Evolutionary conservation across 1,140 invertebrate species (phyloP), one percentile per base, ranked within the genome.

Genomic region (Gonioctena quinquepunctata): DNA sequence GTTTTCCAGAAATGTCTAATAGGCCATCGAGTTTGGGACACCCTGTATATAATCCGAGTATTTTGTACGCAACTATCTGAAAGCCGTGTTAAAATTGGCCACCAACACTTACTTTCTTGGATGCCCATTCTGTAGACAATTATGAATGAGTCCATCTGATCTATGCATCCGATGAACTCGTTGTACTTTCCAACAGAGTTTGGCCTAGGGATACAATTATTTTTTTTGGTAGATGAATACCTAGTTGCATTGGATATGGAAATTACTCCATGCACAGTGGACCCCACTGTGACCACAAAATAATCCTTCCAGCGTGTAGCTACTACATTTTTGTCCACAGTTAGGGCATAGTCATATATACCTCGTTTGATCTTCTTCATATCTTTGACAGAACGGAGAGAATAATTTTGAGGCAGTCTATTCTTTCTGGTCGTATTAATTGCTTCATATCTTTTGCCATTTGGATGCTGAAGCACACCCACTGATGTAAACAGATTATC

Each of bases 101-200:
- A 79, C 56, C 68, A 78, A 72, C 72, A 80, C 76, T 81, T 83
- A 69, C 81, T 83, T 63, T 76, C 72, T 74, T 80, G 65, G 73
- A 83, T 82, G 62, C 75, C 76, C 64, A 80, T 79, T 75, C 81
- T 71, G 70, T 81, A 81, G 63, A 69, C 70, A 49, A 72, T 72
- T 74, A 82, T 78, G 73, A 79, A 79, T 76, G 80, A 54, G 28
- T 68, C 66, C 5, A 33, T 33, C 13, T 33, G 28, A 33, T 33
- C 28, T 11, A 56, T 61, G 11, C 66, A 26, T 7, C 54, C 56
- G 54, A 68, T 68, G 16, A 42, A 59, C 5, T 56, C 8, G 33
- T 68, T 66, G 26, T 66, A 66, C 6, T 6, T 19, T 21, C 22
- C 22, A 4, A 66, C 28, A 23, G 49, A 49, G 6, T 69, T 5